Base-by-base conservation (phyloP, 2,888 invertebrate genomes). In the Aleiodes testaceus region DNA sequence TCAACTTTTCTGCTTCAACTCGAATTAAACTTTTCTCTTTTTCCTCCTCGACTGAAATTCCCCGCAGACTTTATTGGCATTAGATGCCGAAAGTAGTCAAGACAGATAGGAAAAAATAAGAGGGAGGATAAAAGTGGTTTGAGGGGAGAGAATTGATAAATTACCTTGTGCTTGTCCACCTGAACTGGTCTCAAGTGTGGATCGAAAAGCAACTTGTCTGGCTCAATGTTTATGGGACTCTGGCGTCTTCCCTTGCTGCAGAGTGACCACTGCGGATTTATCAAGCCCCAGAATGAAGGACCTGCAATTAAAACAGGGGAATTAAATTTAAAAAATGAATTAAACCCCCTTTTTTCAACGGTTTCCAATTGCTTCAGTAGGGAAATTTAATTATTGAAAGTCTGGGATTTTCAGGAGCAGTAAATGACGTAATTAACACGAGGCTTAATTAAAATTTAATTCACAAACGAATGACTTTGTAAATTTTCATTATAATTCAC, bases 181-280 rank as follows among this genome's bases (percentile, higher is more conserved):
- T 95, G 94, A 81, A 99, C 91, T 79, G 94, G 93, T 83, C 96
- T 92, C 77, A 99, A 91, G 89, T 95, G 95, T 7, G 98, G 98
- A 90, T 99, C 99, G 89, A 94, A 99, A 74, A 99, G 92, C 77
- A 99, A 90, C 87, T 95, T 95, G 82, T 94, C 94, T 1, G 99
- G 98, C 84, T 98, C 97, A 79, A 99, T 93, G 90, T 99, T 97
- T 86, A 99, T 96, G 2, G 99, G 99, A 75, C 98, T 98, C 89
- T 99, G 99, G 76, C 97, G 92, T 75, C 96, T 92, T 55, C 99
- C 99, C 88, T 97, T 97, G 89, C 94, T 96, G 91, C 99, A 99
- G 92, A 99, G 93, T 85, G 94, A 94, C 99, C 99, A 99, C 88
- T 98, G 97, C 12, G 97, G 97, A 90, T 98, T 98, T 89, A 98